Evolutionary conservation across 2,113 vertebrate genomes (phyloP).

Genomic region (Pituophis catenifer): DNA sequence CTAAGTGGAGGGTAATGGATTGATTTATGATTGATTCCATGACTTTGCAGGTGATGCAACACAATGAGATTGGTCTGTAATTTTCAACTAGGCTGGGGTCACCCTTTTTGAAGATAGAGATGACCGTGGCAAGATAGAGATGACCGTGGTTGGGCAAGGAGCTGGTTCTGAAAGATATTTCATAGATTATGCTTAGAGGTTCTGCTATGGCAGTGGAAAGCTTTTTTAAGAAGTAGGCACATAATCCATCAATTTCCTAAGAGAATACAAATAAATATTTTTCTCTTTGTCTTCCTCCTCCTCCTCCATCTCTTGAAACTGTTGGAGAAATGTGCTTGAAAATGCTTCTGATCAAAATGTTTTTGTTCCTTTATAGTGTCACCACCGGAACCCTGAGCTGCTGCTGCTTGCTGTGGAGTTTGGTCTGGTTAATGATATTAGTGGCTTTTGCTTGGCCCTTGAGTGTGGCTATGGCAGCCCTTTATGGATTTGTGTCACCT

Average conservation of each 20-base stretch:
- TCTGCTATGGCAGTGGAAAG: too few relatives aligned
- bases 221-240: too few relatives aligned
- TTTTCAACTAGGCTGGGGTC: too few relatives aligned
- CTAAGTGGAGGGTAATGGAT: too few relatives aligned
- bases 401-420: slow-evolving; percentile 67
- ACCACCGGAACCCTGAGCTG: neutral
- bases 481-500: slow-evolving; percentile 77
- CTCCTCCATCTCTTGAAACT: neutral
- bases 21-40: too few relatives aligned
- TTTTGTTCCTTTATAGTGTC: slow-evolving; percentile 15
- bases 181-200: too few relatives aligned
- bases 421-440: slow-evolving; percentile 76
- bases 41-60: too few relatives aligned
- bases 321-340: neutral
- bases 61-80: too few relatives aligned
- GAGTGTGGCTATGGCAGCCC: slow-evolving; percentile 71
- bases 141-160: too few relatives aligned
- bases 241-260: neutral
- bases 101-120: too few relatives aligned
- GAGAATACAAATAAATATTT: neutral
- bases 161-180: too few relatives aligned
- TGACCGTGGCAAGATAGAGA: too few relatives aligned
- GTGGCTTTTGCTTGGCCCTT: slow-evolving; percentile 75
- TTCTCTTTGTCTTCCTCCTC: neutral
- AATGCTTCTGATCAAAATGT: neutral